phyloP scores from a whole-genome alignment of 1,140 invertebrate species.

The Cylas formicarius region DNA sequence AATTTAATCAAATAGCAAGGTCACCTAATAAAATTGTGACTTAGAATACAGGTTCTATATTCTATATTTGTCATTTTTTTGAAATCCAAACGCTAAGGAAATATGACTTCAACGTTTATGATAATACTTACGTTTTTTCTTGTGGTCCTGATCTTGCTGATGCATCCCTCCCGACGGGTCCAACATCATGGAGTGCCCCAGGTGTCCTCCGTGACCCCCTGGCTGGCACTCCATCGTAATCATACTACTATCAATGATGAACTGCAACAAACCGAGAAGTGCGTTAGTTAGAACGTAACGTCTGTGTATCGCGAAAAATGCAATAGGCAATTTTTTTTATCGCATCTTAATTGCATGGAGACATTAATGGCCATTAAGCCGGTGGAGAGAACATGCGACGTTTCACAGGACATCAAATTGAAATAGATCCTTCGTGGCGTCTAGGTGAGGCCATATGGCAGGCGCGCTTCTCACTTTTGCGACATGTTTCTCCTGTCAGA shows the following conservation, averaged over 20 bases:
- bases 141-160: constrained; percentile 38
- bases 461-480: too few relatives aligned
- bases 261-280: constrained; percentile 26
- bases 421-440: constrained; percentile 10
- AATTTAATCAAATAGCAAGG: too few relatives aligned
- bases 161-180: constrained; percentile 35
- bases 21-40: too few relatives aligned
- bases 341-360: background rate
- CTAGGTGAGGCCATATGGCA: too few relatives aligned
- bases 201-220: constrained; percentile 41
- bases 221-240: constrained; percentile 44
- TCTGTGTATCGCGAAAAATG: too few relatives aligned
- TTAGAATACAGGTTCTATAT: too few relatives aligned
- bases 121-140: constrained; percentile 39
- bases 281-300: background rate
- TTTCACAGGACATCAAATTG: constrained; percentile 3
- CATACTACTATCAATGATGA: constrained; percentile 38
- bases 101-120: constrained; percentile 7
- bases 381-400: too few relatives aligned
- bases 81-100: constrained; percentile 4
- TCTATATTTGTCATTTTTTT: constrained; percentile 2
- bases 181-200: constrained; percentile 43
- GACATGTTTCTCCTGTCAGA: too few relatives aligned
- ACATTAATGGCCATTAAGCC: too few relatives aligned
- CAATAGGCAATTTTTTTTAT: background rate